Evolutionary conservation across 1,140 invertebrate genomes (phyloP), one percentile per base, ranked within the genome.

Genomic region (Triops longicaudatus): DNA sequence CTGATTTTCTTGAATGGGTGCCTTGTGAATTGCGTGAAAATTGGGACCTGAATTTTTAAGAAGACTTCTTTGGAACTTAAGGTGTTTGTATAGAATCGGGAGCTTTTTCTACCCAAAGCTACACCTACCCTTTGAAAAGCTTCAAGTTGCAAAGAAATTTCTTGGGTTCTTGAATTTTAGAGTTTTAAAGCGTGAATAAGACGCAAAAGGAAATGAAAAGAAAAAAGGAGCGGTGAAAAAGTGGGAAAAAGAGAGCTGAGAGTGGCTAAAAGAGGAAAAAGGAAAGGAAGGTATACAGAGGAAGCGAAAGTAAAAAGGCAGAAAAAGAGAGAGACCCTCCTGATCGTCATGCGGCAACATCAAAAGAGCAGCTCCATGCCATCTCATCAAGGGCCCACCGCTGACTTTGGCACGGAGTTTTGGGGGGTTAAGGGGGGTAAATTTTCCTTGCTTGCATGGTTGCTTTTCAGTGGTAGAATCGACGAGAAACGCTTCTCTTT

Each of bases 331-430:
- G 50, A 63, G 50, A 63, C 50, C 50, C 50, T 63, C 50, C 50
- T 63, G 17, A 63, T 63, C 50, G 50, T 63, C 14, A 63, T 63
- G 50, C 50, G 50, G 50, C 50, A 63, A 63, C 50, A 63, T 63
- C 50, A 63, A 63, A 63, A 63, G 50, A 63, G 50, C 50, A 63
- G 50, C 50, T 63, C 50, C 50, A 63, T 63, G 50, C 50, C 50
- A 63, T 63, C 50, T 63, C 50, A 63, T 63, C 50, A 63, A 63
- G 50, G 50, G 50, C 50, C 50, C 50, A 63, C 50, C 50, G 50
- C 50, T 63, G 50, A 63, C 50, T 63, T 63, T 63, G 50, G 50
- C 50, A 63, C 50, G n/a, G 50, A 63, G 50, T 17, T 37, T 37
- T 63, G 50, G 50, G 50, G 50, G 50, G 50, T 17, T n/a, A 63